These are phyloP conservation scores for Lordiphosa andalusiaca DNA, from an alignment of 2,888 invertebrate genomes.

Conservation along the genomic window DNA sequence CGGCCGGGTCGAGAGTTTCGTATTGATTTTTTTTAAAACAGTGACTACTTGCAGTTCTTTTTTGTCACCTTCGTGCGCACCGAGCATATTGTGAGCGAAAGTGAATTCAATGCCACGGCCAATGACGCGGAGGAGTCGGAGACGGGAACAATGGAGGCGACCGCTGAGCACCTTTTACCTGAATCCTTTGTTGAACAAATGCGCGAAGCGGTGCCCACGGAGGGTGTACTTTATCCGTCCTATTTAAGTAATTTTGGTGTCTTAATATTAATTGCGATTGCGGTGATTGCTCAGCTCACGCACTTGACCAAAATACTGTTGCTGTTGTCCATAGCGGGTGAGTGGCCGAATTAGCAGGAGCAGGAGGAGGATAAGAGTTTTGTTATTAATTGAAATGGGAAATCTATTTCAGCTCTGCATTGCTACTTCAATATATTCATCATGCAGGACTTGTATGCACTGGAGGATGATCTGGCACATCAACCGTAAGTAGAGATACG, in stretches of 20 bases:
- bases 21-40: conserved; percentile 2
- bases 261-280: conserved; percentile 85
- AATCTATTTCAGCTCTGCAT: conserved; percentile 80
- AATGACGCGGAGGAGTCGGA: conserved; percentile 42
- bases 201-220: conserved; percentile 60
- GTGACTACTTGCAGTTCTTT: conserved; percentile 46
- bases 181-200: conserved; percentile 61
- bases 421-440: conserved; percentile 83
- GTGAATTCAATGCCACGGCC: conserved; percentile 65
- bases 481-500: conserved; percentile 68
- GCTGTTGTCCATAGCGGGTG: conserved; percentile 83
- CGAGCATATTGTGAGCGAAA: conserved; percentile 71
- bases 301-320: conserved; percentile 86
- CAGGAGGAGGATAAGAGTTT: background rate
- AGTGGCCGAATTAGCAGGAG: background rate
- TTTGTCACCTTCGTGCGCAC: conserved; percentile 63
- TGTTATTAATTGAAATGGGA: background rate
- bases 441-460: conserved; percentile 82
- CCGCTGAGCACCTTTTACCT: conserved; percentile 61
- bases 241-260: conserved; percentile 88
- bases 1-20: conserved; percentile 1
- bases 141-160: conserved; percentile 42
- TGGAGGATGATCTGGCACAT: conserved; percentile 81
- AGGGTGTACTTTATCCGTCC: conserved; percentile 83
- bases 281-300: conserved; percentile 87